Evolutionary conservation across 2,888 invertebrate species (phyloP), one percentile per base, ranked within the genome.

Genomic region (Scotopteryx bipunctaria): DNA sequence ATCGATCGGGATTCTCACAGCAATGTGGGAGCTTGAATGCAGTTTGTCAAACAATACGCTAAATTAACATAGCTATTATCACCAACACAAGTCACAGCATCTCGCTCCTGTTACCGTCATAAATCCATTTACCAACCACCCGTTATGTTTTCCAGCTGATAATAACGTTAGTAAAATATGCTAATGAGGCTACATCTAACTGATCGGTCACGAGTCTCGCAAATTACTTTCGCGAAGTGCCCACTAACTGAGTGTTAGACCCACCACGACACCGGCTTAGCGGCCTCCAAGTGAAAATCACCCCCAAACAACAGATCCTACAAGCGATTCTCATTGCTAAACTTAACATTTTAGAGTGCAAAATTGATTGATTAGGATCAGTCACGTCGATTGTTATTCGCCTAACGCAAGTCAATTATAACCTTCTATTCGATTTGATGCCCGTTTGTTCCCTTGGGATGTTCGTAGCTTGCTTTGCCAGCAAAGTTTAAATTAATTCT

Each of bases 401-500:
- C 67, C 76, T 76, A 79, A 69, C 70, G 61, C 63, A 61, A 76
- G 81, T 82, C 86, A 86, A 86, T 86, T 86, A 86, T 86, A 83
- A 85, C 82, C 79, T 82, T 81, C 83, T 86, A 85, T 87, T 84
- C 78, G 86, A 86, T 88, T 85, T 86, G 84, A 85, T 83, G 78
- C 73, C 81, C 73, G 80, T 76, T 79, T 69, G 69, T 77, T 86
- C 87, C 83, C 83, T 74, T 66, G 82, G 81, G 87, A 66, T 66
- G 64, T 66, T 66, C 76, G 73, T 70, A 83, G 81, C 74, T 85
- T 82, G 81, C 79, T 85, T 86, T 82, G 79, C 72, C 74, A 77
- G 80, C 77, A 81, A 87, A 87, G 83, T 87, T 88, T 86, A 86
- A 88, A 88, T 88, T 85, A 87, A 86, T 86, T 87, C 81, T 75